A percentile compares a stretch with the other conserved stretches of the same genome.
Conservation (phyloP, 2,113 vertebrate genomes). For the Siphamia tubifer region DNA sequence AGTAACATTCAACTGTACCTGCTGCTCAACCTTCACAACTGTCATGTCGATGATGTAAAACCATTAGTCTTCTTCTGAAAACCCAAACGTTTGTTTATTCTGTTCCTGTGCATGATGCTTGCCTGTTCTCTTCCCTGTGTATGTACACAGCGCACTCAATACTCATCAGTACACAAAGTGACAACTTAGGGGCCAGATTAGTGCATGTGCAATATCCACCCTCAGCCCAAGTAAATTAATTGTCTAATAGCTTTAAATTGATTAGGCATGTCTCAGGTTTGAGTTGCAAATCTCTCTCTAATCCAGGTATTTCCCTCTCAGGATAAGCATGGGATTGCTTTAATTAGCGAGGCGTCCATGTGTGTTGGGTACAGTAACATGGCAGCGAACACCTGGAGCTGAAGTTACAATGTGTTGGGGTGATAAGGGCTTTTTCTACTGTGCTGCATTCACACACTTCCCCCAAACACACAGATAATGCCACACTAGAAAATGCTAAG, state of each 20-base stretch:
- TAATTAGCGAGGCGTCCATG: constrained; percentile 71
- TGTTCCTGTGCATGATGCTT: constrained; percentile 5
- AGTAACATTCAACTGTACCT: too few species aligned
- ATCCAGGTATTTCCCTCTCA: constrained; percentile 74
- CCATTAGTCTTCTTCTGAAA: constrained; percentile 22
- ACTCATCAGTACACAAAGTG: constrained; percentile 65
- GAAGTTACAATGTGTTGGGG: constrained; percentile 47
- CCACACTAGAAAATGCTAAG: constrained; percentile 38
- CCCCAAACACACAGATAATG: constrained; percentile 51
- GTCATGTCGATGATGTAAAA: constrained; percentile 1
- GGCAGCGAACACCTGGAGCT: constrained; percentile 60
- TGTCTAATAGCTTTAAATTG: constrained; percentile 77
- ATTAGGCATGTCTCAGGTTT: constrained; percentile 73
- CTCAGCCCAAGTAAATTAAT: constrained; percentile 75
- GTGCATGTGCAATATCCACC: constrained; percentile 62
- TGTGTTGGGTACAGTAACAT: constrained; percentile 60
- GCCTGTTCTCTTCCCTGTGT: constrained; percentile 37
- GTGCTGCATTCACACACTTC: constrained; percentile 37
- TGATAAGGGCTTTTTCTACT: constrained; percentile 52
- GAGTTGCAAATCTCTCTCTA: constrained; percentile 76
- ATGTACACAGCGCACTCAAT: constrained; percentile 59
- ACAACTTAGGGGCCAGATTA: constrained; percentile 67
- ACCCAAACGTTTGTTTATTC: constrained; percentile 37
- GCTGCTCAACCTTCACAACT: background rate
- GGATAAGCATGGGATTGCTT: constrained; percentile 74